Evolutionary conservation across 1,140 invertebrate species (phyloP).

Genomic region (Listronotus oregonensis): DNA sequence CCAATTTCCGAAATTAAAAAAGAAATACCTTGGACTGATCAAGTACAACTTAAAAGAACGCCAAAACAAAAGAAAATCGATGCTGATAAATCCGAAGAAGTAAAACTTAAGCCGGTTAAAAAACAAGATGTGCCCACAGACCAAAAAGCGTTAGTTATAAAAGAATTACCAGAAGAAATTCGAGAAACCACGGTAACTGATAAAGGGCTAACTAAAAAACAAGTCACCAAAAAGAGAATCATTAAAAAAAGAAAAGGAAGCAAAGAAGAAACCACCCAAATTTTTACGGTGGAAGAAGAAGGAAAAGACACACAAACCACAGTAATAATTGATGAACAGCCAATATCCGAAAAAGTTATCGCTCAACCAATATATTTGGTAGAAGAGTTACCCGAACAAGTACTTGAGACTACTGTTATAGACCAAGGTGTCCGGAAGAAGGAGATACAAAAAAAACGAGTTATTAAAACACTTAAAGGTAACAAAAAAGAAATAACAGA

Average conservation of each 20-base stretch:
- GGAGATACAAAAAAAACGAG: constrained; percentile 51
- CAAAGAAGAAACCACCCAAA: constrained; percentile 50
- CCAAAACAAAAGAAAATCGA: neutral
- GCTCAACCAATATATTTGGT: constrained; percentile 45
- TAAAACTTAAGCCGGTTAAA: constrained; percentile 40
- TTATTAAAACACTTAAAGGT: constrained; percentile 56
- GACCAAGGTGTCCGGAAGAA: constrained; percentile 50
- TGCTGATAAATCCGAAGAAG: constrained; percentile 40
- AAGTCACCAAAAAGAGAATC: constrained; percentile 46
- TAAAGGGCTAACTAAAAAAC: constrained; percentile 52
- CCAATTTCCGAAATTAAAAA: constrained; percentile 43
- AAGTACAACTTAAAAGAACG: constrained; percentile 24
- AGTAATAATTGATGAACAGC: constrained; percentile 52
- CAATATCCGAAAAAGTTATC: constrained; percentile 17
- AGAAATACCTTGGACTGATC: constrained; percentile 45
- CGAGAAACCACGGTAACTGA: constrained; percentile 24
- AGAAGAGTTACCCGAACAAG: constrained; percentile 56
- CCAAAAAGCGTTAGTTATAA: constrained; percentile 42
- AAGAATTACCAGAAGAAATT: constrained; percentile 52
- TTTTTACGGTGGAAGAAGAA: constrained; percentile 48
- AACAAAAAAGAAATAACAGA: constrained; percentile 57
- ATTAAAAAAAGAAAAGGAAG: constrained; percentile 57
- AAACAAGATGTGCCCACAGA: constrained; percentile 24
- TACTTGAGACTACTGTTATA: constrained; percentile 48
- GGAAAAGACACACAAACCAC: constrained; percentile 48